phyloP scores from a whole-genome alignment of 2,797 vertebrate genomes.

The Enteromius trimaculatus region DNA sequence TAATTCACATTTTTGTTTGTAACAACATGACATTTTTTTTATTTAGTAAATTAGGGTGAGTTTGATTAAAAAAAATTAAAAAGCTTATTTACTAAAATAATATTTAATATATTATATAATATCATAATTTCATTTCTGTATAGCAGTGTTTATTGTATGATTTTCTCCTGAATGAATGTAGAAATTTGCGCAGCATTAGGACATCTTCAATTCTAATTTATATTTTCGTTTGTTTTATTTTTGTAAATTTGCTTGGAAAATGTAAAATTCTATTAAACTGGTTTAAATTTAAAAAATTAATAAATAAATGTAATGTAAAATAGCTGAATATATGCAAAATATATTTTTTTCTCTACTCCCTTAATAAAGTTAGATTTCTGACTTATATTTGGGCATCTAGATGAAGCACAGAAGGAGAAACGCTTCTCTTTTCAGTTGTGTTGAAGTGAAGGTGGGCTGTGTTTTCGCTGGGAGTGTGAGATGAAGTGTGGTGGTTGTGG shows the following conservation, averaged over 20 bases:
- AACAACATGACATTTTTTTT: no score
- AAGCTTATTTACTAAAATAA: background rate
- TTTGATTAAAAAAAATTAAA: background rate
- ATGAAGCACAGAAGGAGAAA: background rate
- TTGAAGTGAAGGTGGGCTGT: background rate
- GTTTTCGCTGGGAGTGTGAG: background rate
- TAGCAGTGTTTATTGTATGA: background rate
- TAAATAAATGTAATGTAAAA: background rate
- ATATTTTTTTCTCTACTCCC: background rate
- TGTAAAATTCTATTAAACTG: background rate
- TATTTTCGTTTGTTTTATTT: background rate
- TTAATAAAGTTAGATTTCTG: background rate
- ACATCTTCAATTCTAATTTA: background rate
- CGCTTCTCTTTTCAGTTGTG: background rate
- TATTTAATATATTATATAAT: background rate
- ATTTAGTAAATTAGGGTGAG: background rate
- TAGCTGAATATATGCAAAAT: background rate
- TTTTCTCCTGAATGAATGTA: background rate
- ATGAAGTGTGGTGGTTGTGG: background rate
- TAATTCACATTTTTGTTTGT: background rate
- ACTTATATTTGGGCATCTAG: background rate
- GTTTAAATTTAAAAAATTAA: background rate
- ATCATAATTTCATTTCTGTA: background rate
- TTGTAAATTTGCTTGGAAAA: background rate
- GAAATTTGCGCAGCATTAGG: background rate